Conservation (phyloP, 2,797 vertebrate species). For the Hemibagrus guttatus region DNA sequence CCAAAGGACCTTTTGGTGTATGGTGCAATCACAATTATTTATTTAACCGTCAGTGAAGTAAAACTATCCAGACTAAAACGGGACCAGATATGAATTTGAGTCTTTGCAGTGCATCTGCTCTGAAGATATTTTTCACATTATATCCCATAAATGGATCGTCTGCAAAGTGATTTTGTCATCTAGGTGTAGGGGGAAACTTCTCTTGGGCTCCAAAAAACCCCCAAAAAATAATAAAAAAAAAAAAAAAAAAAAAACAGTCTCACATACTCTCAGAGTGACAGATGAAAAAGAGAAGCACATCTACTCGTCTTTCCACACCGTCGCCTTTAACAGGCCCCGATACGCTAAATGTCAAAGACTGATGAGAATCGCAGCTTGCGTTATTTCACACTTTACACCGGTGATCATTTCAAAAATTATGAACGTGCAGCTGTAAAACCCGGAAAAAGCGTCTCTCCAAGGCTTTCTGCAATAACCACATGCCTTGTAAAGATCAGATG, state of each 20-base stretch:
- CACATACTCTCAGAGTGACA: conserved; percentile 7
- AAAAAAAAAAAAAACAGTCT: too few relatives aligned
- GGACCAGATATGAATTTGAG: not conserved
- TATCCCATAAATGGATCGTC: conserved; percentile 3
- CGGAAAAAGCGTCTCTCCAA: conserved; percentile 40
- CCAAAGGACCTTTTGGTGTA: too few relatives aligned
- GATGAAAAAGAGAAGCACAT: conserved; percentile 61
- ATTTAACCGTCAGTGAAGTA: not conserved
- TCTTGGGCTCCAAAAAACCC: not conserved
- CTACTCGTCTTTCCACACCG: conserved; percentile 62
- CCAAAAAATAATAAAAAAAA: too few relatives aligned
- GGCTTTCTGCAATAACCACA: conserved; percentile 56
- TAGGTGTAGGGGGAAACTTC: not conserved
- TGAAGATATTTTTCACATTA: not conserved
- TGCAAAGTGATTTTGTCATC: not conserved
- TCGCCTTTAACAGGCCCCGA: conserved; percentile 66
- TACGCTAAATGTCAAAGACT: conserved; percentile 63
- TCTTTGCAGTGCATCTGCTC: not conserved
- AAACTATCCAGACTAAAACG: not conserved
- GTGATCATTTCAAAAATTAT: conserved; percentile 63
- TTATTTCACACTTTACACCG: conserved; percentile 67
- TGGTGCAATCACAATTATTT: too few relatives aligned
- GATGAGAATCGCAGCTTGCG: conserved; percentile 66
- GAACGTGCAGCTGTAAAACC: conserved; percentile 52
- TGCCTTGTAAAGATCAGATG: conserved; percentile 45